These are phyloP conservation scores for Enteromius treurensis DNA, from an alignment of 2,797 vertebrate species.

Conservation along the genomic window DNA sequence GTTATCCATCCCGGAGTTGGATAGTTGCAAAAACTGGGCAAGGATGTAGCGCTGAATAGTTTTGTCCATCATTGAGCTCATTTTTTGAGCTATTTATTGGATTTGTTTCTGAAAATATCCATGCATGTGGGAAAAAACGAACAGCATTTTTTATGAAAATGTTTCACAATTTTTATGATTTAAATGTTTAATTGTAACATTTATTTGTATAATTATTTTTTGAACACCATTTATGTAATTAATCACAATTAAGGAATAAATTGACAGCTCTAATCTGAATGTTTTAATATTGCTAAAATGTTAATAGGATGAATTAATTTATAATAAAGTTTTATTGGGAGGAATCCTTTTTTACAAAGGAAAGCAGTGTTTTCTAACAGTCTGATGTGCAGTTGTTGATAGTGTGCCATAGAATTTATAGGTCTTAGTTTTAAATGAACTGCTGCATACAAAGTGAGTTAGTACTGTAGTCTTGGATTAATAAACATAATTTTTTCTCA, in stretches of 20 bases:
- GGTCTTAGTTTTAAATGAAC: constrained; percentile 20
- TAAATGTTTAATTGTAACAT: neutral
- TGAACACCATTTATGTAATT: neutral
- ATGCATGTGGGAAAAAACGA: constrained; percentile 19
- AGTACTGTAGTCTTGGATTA: constrained; percentile 11
- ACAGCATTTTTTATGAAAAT: neutral
- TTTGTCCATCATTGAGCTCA: neutral
- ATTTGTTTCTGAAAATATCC: constrained; percentile 39
- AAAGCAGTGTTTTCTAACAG: constrained; percentile 30
- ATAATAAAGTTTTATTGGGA: constrained; percentile 23
- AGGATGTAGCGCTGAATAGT: neutral
- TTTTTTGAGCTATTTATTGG: neutral
- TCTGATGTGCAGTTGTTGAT: constrained; percentile 13
- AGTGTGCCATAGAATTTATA: constrained; percentile 11
- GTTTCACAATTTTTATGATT: neutral
- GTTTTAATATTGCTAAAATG: constrained; percentile 28
- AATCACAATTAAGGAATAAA: neutral
- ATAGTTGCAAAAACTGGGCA: constrained; percentile 9
- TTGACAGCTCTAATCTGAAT: neutral
- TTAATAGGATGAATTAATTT: constrained; percentile 2
- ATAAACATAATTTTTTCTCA: constrained; percentile 12
- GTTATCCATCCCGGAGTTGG: constrained; percentile 1
- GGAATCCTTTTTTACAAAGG: neutral
- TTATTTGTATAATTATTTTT: neutral
- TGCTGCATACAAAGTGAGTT: constrained; percentile 11